Base-by-base conservation (phyloP, 2,113 vertebrate species). In the Otus sunia region DNA sequence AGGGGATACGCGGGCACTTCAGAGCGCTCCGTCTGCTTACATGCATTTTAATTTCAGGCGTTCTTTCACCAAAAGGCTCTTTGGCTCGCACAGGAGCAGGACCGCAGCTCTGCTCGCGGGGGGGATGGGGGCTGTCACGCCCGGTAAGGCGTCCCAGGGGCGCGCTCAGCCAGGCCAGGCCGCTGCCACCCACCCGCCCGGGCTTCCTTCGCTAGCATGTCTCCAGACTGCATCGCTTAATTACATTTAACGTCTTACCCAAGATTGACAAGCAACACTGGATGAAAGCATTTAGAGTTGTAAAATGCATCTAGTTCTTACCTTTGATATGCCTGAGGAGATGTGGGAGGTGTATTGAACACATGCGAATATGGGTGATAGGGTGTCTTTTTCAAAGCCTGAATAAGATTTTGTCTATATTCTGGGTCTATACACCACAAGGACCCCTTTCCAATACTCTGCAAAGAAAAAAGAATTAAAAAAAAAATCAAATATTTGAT, bases 351-450 rank as follows among this genome's bases (percentile, higher is more conserved):
- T 63, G 99, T 98, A 93, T 73, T 98, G 98, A 99, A 98, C 96
- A 99, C 98, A 69, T 99, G 99, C 78, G 99, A 98, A 97, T 99
- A 99, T 58, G 99, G 99, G 96, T 99, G 99, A 96, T 99, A 99
- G 93, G 99, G 99, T 81, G 99, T 99, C 99, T 99, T 99, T 98
- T 99, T 99, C 98, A 99, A 98, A 86, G 99, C 99, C 98, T 99
- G 99, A 98, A 99, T 99, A 97, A 99, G 98, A 98, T 99, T 99
- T 98, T 99, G 99, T 98, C 99, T 98, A 94, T 99, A 99, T 98
- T 99, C 99, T 43, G 99, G 99, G 97, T 99, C 99, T 99, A 99
- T 99, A 98, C 99, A 99, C 99, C 99, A 99, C 98, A 99, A 98
- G 39, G 99, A 99, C 81, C 99, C 99, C 98, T 99, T 99, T 91